Evolutionary conservation across 2,797 vertebrate genomes (phyloP).

Genomic region (Ciconia nigra): DNA sequence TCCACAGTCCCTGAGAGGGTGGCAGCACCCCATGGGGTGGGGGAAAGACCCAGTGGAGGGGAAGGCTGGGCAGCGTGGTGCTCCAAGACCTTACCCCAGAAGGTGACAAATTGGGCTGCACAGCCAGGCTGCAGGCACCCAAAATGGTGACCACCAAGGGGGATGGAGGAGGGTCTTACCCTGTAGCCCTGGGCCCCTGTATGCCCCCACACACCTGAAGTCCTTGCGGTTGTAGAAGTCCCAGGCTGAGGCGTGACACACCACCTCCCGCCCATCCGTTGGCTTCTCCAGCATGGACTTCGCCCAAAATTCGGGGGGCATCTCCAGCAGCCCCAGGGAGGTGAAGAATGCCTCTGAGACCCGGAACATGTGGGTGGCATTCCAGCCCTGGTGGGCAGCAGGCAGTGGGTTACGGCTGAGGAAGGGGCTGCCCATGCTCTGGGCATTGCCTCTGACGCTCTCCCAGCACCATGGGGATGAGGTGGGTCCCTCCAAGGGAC

Average conservation of each 20-base stretch:
- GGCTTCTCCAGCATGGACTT: constrained; percentile 93
- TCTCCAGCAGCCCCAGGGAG: constrained; percentile 83
- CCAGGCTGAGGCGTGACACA: constrained; percentile 97
- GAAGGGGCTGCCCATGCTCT: background rate
- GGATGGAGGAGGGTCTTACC: background rate
- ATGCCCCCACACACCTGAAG: constrained; percentile 83
- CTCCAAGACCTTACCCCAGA: background rate
- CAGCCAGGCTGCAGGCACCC: background rate
- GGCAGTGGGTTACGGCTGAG: background rate
- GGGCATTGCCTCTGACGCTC: background rate
- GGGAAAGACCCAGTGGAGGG: background rate
- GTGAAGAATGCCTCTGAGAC: constrained; percentile 93
- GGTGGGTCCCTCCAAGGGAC: background rate
- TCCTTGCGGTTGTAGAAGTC: constrained; percentile 97
- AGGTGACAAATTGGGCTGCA: background rate
- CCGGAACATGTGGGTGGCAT: constrained; percentile 86
- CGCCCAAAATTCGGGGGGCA: constrained; percentile 91
- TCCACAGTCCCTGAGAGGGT: background rate
- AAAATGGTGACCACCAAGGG: background rate
- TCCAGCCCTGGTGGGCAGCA: constrained; percentile 81
- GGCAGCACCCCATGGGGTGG: background rate
- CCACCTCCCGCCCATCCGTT: constrained; percentile 82
- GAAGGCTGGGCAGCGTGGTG: background rate
- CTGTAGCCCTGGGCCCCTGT: background rate
- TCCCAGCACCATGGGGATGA: rapidly evolving